Conservation (phyloP, 2,888 invertebrate species). For the Athripsodes cinereus region DNA sequence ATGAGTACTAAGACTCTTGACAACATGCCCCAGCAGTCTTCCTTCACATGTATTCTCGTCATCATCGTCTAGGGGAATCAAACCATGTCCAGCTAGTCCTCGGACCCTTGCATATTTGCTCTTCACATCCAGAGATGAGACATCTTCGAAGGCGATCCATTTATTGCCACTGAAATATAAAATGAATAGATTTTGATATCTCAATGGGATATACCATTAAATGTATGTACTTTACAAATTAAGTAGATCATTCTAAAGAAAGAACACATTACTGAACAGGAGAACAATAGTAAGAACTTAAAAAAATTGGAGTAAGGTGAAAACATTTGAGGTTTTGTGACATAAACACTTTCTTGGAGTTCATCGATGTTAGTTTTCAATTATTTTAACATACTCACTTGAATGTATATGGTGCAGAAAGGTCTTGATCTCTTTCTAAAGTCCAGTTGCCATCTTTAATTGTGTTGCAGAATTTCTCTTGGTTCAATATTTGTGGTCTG, state of each 20-base stretch:
- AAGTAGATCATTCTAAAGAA: too few species aligned
- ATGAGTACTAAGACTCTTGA: slow-evolving; percentile 53
- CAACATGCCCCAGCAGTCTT: slow-evolving; percentile 43
- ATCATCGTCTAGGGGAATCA: slow-evolving; percentile 55
- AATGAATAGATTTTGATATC: too few species aligned
- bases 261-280: too few species aligned
- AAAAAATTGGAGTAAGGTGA: too few species aligned
- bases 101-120: slow-evolving; percentile 68
- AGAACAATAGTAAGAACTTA: too few species aligned
- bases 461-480: slow-evolving; percentile 52
- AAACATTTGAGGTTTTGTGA: too few species aligned
- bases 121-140: slow-evolving; percentile 67
- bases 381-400: too few species aligned
- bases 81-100: slow-evolving; percentile 62
- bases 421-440: slow-evolving; percentile 68
- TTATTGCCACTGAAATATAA: slow-evolving; percentile 48
- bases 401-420: slow-evolving; percentile 72
- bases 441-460: slow-evolving; percentile 61
- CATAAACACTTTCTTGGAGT: too few species aligned
- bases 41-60: slow-evolving; percentile 48
- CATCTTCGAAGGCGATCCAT: slow-evolving; percentile 74
- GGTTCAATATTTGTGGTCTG: slow-evolving; percentile 51
- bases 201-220: too few species aligned
- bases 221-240: too few species aligned
- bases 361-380: too few species aligned